phyloP scores from a whole-genome alignment of 2,113 vertebrate species.

The Cervus canadensis region DNA sequence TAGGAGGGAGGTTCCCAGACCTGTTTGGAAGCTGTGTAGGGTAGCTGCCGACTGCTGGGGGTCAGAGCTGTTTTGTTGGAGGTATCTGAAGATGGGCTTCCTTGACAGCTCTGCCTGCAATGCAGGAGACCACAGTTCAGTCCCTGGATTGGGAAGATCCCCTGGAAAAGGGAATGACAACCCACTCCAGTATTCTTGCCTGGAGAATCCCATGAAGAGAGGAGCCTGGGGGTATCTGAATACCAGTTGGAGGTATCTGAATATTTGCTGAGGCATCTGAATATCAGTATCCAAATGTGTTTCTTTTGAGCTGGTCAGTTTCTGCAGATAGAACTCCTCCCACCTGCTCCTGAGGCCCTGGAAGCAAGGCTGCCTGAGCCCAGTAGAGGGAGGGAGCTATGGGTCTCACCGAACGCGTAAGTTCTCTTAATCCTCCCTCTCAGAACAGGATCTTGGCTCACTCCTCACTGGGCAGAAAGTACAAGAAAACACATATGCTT shows the following conservation, averaged over 20 bases:
- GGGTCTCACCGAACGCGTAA: not conserved
- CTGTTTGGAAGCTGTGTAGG: not conserved
- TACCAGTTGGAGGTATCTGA: not conserved
- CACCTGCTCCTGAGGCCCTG: not conserved
- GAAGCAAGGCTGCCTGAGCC: not conserved
- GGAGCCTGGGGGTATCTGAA: not conserved
- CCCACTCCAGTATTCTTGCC: not conserved
- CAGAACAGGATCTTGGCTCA: too few relatives aligned
- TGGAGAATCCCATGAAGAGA: too few relatives aligned
- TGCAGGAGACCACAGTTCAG: accelerated
- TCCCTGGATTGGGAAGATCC: not conserved
- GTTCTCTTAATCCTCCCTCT: not conserved
- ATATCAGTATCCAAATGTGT: not conserved
- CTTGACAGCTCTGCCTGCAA: not conserved
- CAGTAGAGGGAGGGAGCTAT: not conserved
- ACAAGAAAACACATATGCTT: accelerated
- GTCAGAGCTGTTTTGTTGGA: not conserved
- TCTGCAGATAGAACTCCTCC: not conserved
- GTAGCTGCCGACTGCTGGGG: not conserved
- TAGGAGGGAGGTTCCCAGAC: not conserved
- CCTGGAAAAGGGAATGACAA: not conserved
- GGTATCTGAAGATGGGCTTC: not conserved
- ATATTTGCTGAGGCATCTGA: not conserved
- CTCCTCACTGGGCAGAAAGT: not conserved
- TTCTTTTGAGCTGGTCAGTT: not conserved